Percentiles rank a stretch among this genome's conserved stretches.
Conservation (phyloP, 2,888 invertebrate genomes). For the Nasonia oneida region DNA sequence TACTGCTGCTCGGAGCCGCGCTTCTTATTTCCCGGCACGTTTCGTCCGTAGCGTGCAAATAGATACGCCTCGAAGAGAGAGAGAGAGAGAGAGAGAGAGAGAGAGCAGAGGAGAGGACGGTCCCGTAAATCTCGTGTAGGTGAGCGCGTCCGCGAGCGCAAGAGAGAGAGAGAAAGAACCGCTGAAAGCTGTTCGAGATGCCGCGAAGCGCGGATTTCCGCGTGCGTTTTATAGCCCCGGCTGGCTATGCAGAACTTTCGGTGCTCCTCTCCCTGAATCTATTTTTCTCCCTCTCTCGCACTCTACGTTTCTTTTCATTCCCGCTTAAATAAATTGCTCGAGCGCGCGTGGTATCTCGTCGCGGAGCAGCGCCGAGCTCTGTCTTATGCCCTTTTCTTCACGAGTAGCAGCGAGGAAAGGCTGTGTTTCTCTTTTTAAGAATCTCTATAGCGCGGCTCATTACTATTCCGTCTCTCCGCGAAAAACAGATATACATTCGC, state of each 20-base stretch:
- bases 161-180: background rate
- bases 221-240: conserved; percentile 52
- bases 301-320: conserved; percentile 37
- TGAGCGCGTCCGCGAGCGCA: background rate
- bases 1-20: conserved; percentile 33
- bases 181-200: conserved; percentile 16
- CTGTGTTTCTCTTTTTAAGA: conserved; percentile 26
- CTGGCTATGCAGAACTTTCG: conserved; percentile 34
- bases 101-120: background rate
- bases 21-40: conserved; percentile 60
- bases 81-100: background rate
- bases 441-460: conserved; percentile 27
- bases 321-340: conserved; percentile 52
- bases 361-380: background rate
- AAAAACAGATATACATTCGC: conserved; percentile 19
- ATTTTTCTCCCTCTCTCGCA: conserved; percentile 21
- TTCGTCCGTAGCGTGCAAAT: conserved; percentile 57
- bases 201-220: conserved; percentile 50
- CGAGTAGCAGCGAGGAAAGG: background rate
- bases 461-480: conserved; percentile 32
- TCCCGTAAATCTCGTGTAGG: conserved; percentile 50
- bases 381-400: conserved; percentile 2
- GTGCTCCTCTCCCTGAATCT: background rate
- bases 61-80: conserved; percentile 33
- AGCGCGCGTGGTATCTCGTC: background rate